Evolutionary conservation across 2,888 invertebrate species (phyloP), one percentile per base, ranked within the genome.

Genomic region (Muschampia plurimacula): DNA sequence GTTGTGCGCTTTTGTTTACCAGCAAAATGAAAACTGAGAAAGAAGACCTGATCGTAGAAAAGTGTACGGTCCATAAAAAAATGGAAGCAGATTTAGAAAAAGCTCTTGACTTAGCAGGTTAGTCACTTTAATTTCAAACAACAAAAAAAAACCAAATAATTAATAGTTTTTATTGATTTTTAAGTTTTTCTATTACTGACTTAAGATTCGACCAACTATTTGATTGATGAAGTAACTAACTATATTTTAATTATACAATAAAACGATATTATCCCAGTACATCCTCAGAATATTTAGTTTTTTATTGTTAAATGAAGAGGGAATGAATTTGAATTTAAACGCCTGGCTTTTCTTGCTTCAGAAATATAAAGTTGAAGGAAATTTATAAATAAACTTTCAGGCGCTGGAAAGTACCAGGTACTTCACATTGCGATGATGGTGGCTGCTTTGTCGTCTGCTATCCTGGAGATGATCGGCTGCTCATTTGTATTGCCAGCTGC

Each of bases 401-500:
- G 93, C 74, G 79, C 84, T 12, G 93, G 93, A 2, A 88, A 83
- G 72, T 93, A 92, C 77, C 93, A 93, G 76, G 41, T 90, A 7
- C 74, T 86, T 44, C 93, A 93, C 79, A 85, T 87, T 70, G 66
- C 83, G 0, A 76, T 93, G 67, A 93, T 93, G 92, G 81, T 92
- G 74, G 75, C 80, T 0, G 79, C 85, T 0, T 78, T 92, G 5
- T 78, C 86, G 1, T 78, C 92, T 0, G 83, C 91, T 0, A 80
- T 93, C 65, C 74, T 91, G 65, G 92, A 93, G 80, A 91, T 93
- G 84, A 89, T 92, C n/a, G 90, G 92, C 2, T 93, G 96, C 28
- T 96, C 97, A 1, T 97, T 96, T 85, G 94, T 97, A 39, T 84
- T 97, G 65, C 96, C 97, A 0, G 96, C 96, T 0, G 97, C 97